Conservation (phyloP, 2,797 vertebrate species). For the Neomorphus geoffroyi region DNA sequence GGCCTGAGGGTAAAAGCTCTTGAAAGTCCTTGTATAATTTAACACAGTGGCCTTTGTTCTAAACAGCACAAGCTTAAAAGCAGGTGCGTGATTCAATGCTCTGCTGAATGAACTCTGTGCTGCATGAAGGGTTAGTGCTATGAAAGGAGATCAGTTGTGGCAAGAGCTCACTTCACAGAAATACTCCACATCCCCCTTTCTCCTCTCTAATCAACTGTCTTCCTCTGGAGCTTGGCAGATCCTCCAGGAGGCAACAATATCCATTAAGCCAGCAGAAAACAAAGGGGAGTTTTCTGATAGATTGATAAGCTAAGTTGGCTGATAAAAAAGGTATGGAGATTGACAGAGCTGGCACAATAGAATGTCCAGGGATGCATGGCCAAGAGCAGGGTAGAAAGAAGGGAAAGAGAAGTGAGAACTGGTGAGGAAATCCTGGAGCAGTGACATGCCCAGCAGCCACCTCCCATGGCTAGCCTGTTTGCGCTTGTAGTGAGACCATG, state of each 20-base stretch:
- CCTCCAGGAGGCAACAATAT: not conserved
- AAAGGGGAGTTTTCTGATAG: not conserved
- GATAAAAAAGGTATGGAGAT: not conserved
- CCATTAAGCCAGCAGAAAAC: not conserved
- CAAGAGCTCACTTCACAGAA: not conserved
- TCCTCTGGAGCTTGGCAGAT: not conserved
- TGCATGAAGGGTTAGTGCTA: not conserved
- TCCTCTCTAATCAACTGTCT: not conserved
- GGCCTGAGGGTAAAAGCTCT: not conserved
- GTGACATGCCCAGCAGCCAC: not conserved
- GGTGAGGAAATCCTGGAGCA: not conserved
- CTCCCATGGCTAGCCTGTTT: not conserved
- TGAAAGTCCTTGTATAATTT: not conserved
- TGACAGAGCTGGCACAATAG: not conserved
- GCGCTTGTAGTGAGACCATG: not conserved
- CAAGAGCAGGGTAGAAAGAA: not conserved
- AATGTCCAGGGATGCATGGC: not conserved
- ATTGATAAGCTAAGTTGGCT: not conserved
- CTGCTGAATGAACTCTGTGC: not conserved
- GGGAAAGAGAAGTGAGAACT: not conserved
- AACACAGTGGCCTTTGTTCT: not conserved
- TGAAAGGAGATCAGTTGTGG: accelerated
- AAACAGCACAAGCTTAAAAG: not conserved
- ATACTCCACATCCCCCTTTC: not conserved
- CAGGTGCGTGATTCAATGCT: not conserved